Base-by-base conservation (phyloP, 2,888 invertebrate species). In the Sepioteuthis lessoniana region DNA sequence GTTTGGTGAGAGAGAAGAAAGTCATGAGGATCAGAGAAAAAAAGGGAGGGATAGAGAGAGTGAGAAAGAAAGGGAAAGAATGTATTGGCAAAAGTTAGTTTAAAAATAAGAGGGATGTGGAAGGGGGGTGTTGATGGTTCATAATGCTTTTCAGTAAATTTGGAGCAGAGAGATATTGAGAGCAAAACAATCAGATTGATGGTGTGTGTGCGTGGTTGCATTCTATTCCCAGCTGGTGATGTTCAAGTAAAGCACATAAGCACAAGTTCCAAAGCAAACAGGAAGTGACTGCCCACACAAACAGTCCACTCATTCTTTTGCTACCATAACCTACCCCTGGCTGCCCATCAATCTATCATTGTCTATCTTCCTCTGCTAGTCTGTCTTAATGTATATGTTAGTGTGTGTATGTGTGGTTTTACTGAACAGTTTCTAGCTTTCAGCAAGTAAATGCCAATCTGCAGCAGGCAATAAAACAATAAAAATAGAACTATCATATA, bases 261-360 rank as follows among this genome's bases (percentile, higher is more conserved):
- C n/a, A n/a, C 76, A 76, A 76, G n/a, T 35, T 16, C 76, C 16
- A 76, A 35, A 76, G 76, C 76, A 76, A 76, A 76, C 76, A 76
- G 76, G 76, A 76, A 76, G 76, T 76, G n/a, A 76, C 76, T 76
- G 76, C 76, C 76, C 76, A 76, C 76, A 76, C 76, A 76, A 76
- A 76, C n/a, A n/a, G 76, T 76, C 76, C n/a, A 35, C 76, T 76
- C n/a, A 76, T 76, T 76, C 35, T 1, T 35, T 76, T 76, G 76
- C 76, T 76, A 76, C 10, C 76, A 10, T n/a, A 76, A 3, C n/a
- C 10, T 35, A n/a, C 16, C 76, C 16, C n/a, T 76, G 76, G n/a
- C n/a, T 76, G n/a, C 16, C 76, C n/a, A n/a, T 76, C 76, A 76
- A 76, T 76, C 76, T 76, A 76, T 76, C 76, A 76, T 35, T 16